phyloP scores from a whole-genome alignment of 1,140 invertebrate genomes.

The Frieseomelitta varia region DNA sequence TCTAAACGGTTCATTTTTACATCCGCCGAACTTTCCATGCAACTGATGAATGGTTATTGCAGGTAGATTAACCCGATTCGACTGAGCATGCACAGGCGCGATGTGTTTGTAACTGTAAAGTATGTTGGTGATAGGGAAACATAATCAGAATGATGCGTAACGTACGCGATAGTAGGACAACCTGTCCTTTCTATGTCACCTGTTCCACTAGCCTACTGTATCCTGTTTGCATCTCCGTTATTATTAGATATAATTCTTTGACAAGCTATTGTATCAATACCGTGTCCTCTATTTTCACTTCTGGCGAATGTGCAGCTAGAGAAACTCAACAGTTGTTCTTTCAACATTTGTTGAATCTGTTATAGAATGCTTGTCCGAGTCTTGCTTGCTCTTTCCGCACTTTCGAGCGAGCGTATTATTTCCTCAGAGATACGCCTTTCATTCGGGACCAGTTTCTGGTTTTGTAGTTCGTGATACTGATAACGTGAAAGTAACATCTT shows the following conservation, averaged over 20 bases:
- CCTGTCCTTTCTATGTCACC: conserved; percentile 26
- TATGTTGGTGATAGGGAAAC: conserved; percentile 28
- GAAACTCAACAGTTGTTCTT: neutral
- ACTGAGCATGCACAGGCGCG: neutral
- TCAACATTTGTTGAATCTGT: neutral
- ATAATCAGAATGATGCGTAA: conserved; percentile 71
- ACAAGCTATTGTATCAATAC: neutral
- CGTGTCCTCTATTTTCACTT: neutral
- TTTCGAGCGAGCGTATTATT: neutral
- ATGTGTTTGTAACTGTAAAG: neutral
- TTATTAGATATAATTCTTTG: neutral
- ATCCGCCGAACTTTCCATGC: conserved; percentile 1
- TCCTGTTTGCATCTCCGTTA: neutral
- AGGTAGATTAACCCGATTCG: conserved; percentile 19
- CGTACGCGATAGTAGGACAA: conserved; percentile 22
- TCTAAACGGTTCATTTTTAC: neutral
- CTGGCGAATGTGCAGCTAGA: neutral
- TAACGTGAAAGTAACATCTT: neutral
- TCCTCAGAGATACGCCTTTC: neutral
- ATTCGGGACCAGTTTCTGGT: neutral
- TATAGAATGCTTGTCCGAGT: neutral
- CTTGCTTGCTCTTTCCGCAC: neutral
- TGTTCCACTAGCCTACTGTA: conserved; percentile 58
- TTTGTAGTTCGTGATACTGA: neutral
- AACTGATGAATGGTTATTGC: neutral